These are phyloP conservation scores for Onchidella celtica DNA, from an alignment of 2,888 invertebrate genomes.

Conservation along the genomic window DNA sequence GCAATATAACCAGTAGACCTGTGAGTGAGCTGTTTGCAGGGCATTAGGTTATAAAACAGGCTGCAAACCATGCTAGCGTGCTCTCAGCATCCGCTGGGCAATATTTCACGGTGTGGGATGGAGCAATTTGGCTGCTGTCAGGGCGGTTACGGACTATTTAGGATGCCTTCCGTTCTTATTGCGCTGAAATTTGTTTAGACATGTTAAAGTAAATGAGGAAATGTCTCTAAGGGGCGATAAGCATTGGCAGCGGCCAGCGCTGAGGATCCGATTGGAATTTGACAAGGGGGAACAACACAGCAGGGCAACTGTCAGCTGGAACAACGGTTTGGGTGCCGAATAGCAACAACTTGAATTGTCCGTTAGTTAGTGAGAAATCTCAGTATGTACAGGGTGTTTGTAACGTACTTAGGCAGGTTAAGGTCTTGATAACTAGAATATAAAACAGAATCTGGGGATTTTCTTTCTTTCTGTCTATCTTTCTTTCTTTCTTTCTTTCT, in stretches of 20 bases:
- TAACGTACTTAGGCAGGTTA: too few relatives aligned
- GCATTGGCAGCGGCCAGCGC: conserved; percentile 27
- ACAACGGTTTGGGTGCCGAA: neutral
- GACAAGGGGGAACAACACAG: conserved; percentile 6
- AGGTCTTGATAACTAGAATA: too few relatives aligned
- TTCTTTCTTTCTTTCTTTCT: too few relatives aligned
- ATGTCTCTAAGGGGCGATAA: conserved; percentile 47
- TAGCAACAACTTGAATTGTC: conserved; percentile 6
- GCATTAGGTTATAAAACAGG: too few relatives aligned
- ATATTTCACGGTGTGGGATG: conserved; percentile 25
- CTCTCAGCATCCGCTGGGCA: conserved; percentile 9
- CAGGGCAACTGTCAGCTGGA: neutral
- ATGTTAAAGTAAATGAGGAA: conserved; percentile 53
- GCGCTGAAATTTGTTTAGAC: conserved; percentile 52
- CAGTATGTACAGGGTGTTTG: too few relatives aligned
- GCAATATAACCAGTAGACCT: too few relatives aligned
- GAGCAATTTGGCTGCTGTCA: conserved; percentile 45
- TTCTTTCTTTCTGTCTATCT: too few relatives aligned
- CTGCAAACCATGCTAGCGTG: neutral
- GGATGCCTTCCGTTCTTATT: conserved; percentile 38
- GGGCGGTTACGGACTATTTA: conserved; percentile 42
- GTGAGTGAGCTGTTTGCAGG: too few relatives aligned
- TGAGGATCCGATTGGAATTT: neutral
- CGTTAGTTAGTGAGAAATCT: too few relatives aligned
- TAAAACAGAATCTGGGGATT: too few relatives aligned